Percentiles rank a stretch among this genome's conserved stretches.
Conservation (phyloP, 2,888 invertebrate genomes). For the Strigamia maritima region DNA sequence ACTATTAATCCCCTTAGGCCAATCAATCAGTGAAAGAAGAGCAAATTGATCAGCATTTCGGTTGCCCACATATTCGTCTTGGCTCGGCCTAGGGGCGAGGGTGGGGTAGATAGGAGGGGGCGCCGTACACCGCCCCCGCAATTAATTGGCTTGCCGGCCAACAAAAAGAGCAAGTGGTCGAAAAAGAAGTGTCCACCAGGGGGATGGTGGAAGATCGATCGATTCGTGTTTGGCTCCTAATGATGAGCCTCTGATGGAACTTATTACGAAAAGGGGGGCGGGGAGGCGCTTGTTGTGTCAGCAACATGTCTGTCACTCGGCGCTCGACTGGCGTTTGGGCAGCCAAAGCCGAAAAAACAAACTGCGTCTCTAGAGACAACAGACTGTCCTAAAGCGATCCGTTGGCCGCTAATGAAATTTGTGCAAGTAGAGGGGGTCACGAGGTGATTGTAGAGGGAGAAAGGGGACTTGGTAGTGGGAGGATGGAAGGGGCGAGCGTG, state of each 20-base stretch:
- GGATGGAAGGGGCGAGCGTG: not conserved
- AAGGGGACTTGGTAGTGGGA: slow-evolving; percentile 16
- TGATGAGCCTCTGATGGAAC: slow-evolving; percentile 34
- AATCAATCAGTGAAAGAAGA: slow-evolving; percentile 31
- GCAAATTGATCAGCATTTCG: slow-evolving; percentile 7
- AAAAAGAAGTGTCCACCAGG: slow-evolving; percentile 24
- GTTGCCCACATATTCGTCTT: slow-evolving; percentile 34
- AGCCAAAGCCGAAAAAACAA: slow-evolving; percentile 34
- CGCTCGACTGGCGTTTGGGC: slow-evolving; percentile 17
- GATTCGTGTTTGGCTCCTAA: slow-evolving; percentile 30
- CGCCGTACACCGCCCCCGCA: slow-evolving; percentile 12
- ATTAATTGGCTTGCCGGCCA: slow-evolving; percentile 32
- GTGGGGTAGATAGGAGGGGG: not conserved
- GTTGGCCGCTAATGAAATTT: slow-evolving; percentile 37
- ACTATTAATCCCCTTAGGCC: slow-evolving; percentile 37
- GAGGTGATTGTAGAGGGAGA: not conserved
- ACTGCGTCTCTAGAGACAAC: slow-evolving; percentile 31
- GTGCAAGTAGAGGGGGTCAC: slow-evolving; percentile 2
- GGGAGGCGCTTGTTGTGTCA: slow-evolving; percentile 5
- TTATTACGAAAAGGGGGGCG: slow-evolving; percentile 26
- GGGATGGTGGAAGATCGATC: slow-evolving; percentile 18
- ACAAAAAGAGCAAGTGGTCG: slow-evolving; percentile 26
- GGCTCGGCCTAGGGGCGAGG: not conserved
- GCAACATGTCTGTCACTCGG: slow-evolving; percentile 30
- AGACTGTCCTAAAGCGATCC: slow-evolving; percentile 31